A percentile compares a stretch with the other conserved stretches of the same genome.
These are phyloP conservation scores for Silurus meridionalis DNA, from an alignment of 2,113 vertebrate species.

Conservation along the genomic window DNA sequence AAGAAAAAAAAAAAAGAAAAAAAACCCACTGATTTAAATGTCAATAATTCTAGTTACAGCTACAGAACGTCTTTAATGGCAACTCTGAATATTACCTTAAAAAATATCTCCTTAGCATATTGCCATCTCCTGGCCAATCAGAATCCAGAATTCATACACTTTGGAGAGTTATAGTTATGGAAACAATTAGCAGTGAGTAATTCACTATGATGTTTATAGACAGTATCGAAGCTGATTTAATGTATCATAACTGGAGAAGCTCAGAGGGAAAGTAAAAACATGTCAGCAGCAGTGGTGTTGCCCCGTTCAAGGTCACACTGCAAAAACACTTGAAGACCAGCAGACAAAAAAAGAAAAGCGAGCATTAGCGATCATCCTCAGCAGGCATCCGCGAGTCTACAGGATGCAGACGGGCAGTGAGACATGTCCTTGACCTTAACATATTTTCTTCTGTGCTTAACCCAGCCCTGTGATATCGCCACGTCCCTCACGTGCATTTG, in stretches of 20 bases:
- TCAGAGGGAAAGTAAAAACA: not conserved
- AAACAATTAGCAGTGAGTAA: no score
- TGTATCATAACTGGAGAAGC: not conserved
- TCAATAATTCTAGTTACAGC: not conserved
- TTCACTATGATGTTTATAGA: not conserved
- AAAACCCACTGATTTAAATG: no score
- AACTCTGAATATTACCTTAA: not conserved
- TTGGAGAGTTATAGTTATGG: no score
- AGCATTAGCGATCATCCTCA: not conserved
- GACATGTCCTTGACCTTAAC: slow-evolving; percentile 32
- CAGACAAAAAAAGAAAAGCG: not conserved
- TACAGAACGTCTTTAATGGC: not conserved
- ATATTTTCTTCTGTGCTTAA: not conserved
- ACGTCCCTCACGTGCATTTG: slow-evolving; percentile 24
- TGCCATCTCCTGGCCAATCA: no score
- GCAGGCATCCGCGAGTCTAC: not conserved
- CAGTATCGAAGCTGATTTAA: not conserved
- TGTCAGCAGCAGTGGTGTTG: not conserved
- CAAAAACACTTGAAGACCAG: not conserved
- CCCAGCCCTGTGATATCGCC: not conserved
- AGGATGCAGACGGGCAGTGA: not conserved
- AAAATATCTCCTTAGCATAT: no score
- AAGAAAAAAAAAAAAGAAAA: no score
- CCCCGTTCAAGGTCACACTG: not conserved
- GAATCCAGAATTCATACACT: no score